Evolutionary conservation across 2,797 vertebrate species (phyloP).

Genomic region (Myotis planiceps): DNA sequence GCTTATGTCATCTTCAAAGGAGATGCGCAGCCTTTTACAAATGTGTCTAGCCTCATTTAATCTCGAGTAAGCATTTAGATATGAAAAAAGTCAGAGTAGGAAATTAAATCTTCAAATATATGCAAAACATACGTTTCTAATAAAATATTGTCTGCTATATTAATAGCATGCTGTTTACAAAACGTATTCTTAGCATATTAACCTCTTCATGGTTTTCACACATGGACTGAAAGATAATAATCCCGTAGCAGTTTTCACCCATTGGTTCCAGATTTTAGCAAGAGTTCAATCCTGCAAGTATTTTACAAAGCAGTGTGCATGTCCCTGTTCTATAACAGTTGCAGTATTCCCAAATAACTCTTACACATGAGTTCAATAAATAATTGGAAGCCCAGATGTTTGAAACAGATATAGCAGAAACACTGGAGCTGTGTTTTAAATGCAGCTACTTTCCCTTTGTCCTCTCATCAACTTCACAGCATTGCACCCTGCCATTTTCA

Average conservation of each 20-base stretch:
- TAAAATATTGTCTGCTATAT: conserved; percentile 61
- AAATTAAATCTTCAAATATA: conserved; percentile 66
- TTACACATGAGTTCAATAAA: conserved; percentile 72
- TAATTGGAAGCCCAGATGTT: conserved; percentile 78
- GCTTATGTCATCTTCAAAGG: conserved; percentile 43
- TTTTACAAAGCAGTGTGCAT: conserved; percentile 59
- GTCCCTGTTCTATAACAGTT: conserved; percentile 52
- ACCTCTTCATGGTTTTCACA: conserved; percentile 43
- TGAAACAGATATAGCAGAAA: conserved; percentile 71
- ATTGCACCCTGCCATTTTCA: conserved; percentile 58
- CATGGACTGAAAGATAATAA: conserved; percentile 19
- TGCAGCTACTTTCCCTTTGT: conserved; percentile 62
- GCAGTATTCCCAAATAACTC: conserved; percentile 58
- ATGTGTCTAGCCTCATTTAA: conserved; percentile 15
- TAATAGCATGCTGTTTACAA: conserved; percentile 55
- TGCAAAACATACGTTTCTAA: conserved; percentile 55
- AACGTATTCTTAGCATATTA: conserved; percentile 57
- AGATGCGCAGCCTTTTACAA: conserved; percentile 22
- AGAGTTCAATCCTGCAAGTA: conserved; percentile 31
- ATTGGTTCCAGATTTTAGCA: conserved; percentile 49
- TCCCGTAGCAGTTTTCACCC: conserved; percentile 22
- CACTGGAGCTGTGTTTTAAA: conserved; percentile 63
- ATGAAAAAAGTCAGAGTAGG: conserved; percentile 4
- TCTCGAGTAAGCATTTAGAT: conserved; percentile 40
- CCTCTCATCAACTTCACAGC: conserved; percentile 64